Evolutionary conservation across 2,113 vertebrate species (phyloP).

Genomic region (Stercorarius parasiticus): DNA sequence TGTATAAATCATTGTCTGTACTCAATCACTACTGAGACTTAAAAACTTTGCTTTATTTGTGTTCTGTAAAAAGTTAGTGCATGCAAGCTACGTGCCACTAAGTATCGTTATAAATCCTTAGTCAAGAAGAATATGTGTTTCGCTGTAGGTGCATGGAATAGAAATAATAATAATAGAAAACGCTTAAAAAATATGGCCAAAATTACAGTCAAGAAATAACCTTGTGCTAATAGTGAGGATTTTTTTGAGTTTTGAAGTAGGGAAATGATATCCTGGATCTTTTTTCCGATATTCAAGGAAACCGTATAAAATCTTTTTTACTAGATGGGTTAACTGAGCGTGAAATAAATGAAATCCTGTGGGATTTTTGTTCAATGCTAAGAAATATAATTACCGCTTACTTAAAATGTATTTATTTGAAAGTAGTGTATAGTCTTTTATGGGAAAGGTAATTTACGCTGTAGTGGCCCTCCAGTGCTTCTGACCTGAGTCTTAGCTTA

Average conservation of each 20-base stretch:
- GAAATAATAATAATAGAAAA: background rate
- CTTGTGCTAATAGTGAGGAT: background rate
- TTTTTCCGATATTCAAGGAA: background rate
- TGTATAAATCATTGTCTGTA: background rate
- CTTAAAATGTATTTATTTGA: background rate
- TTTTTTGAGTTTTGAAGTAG: background rate
- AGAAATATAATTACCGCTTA: background rate
- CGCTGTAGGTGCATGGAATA: background rate
- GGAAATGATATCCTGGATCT: background rate
- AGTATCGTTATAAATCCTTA: background rate
- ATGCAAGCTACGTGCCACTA: accelerated
- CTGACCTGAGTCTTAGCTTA: background rate
- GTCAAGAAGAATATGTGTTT: background rate
- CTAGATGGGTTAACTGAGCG: background rate
- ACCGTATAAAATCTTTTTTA: background rate
- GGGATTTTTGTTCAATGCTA: background rate
- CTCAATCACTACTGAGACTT: background rate
- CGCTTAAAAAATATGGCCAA: background rate
- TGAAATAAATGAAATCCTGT: background rate
- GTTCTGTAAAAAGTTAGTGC: background rate
- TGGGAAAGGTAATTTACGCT: background rate
- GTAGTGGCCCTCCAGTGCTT: background rate
- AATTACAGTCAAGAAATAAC: background rate
- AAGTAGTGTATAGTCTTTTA: background rate
- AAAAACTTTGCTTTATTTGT: background rate